Base-by-base conservation (phyloP, 2,888 invertebrate species). In the Strigamia crassipes region DNA sequence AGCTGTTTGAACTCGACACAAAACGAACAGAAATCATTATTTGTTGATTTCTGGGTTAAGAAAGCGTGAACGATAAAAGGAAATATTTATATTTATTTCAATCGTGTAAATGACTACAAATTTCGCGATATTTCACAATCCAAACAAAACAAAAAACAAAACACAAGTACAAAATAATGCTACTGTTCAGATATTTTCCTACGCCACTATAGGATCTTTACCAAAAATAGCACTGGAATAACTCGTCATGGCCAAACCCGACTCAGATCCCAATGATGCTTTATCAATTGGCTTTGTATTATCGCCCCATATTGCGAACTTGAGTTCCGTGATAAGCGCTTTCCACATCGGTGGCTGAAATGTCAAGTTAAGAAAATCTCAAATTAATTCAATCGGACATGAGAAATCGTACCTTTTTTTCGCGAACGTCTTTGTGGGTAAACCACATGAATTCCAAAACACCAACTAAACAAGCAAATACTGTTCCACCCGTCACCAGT, bases 391-490 rank as follows among this genome's bases (percentile, higher is more conserved):
- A 38, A 38, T 5, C 34, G 12, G 1, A 77, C 27, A 21, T 1
- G 27, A 27, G 0, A 21, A 38, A n/a, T 80, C 18, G 31, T 81
- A 96, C 94, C 91, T 95, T 91, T 89, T 96, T 96, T 88, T 96
- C 95, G 82, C 94, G 94, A 77, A 96, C 96, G 80, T 96, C 94
- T 89, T 96, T 96, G 86, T 96, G 91, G 73, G 96, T 94, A 89
- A 96, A 97, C 96, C 96, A 96, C 21, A 96, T 94, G 88, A 98
- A 97, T 88, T 98, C 97, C 87, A 96, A 94, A 83, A 98, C 94
- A 21, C 97, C 96, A 85, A 96, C 94, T 84, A 96, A 93, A 87
- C 95, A 94, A 6, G 96, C 96, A 78, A 96, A 93, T 5, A 94
- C 94, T 92, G 94, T 94, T 3, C 96, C 96, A 42, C 94, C 94